Percentiles rank a stretch among this genome's conserved stretches.
phyloP scores from a whole-genome alignment of 2,797 vertebrate species.

The Uromys caudimaculatus region DNA sequence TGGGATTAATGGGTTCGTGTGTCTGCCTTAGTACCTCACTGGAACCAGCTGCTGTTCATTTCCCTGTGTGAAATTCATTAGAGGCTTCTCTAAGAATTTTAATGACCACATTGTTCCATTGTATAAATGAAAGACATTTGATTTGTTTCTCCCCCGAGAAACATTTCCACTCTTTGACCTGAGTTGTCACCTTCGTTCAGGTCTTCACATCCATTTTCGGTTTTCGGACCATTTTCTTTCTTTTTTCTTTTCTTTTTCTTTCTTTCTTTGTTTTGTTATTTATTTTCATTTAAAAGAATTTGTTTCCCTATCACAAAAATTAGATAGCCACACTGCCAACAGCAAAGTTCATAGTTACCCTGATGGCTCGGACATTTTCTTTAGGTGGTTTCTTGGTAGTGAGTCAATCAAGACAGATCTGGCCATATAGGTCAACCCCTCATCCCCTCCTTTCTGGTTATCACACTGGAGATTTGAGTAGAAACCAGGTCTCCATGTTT shows the following conservation, averaged over 20 bases:
- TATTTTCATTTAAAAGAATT: no score
- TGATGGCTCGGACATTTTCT: neutral
- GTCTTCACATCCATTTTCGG: neutral
- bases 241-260: no score
- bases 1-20: neutral
- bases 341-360: no score
- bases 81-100: neutral
- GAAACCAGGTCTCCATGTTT: neutral
- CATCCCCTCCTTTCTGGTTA: neutral
- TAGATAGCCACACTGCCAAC: no score
- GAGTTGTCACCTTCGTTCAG: neutral
- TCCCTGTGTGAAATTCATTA: neutral
- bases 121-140: neutral
- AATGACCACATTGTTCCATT: neutral
- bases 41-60: neutral
- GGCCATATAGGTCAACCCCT: neutral
- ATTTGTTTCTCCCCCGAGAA: constrained; percentile 6
- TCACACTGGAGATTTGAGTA: neutral
- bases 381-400: neutral
- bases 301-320: no score
- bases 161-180: neutral
- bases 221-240: constrained; percentile 34
- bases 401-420: neutral
- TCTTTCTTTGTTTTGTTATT: no score
- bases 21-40: neutral